Base-by-base conservation (phyloP, 2,888 invertebrate genomes). In the Hypsopygia costalis region DNA sequence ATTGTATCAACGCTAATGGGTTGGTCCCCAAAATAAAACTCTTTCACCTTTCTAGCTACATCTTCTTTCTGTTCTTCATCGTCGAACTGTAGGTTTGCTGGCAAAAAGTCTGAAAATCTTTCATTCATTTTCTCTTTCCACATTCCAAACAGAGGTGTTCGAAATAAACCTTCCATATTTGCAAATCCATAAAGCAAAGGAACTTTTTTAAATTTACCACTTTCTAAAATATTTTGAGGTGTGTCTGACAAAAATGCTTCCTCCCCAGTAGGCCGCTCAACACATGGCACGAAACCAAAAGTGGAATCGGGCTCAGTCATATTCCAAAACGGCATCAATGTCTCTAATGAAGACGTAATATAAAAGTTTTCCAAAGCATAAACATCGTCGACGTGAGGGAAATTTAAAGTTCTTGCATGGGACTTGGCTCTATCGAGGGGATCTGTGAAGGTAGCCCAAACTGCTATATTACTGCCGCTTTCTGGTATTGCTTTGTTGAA, bases 171-270 rank as follows among this genome's bases (percentile, higher is more conserved):
- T 41, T 74, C 72, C 66, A 69, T 64, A 2, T 62, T 50, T 8
- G 65, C 39, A 34, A 76, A 69, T 1, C 80, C 80, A 38, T 65
- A 69, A 3, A 79, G 42, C 22, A 72, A 46, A 0, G 79, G 79
- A 1, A 70, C 27, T 44, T 69, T 70, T 11, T 45, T 56, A 16
- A 61, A 70, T 7, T 56, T 46, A 0, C 62, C 60, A 8, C 49
- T 51, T 42, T 55, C 62, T 9, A 77, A 30, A 30, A 73, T 69
- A 43, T 53, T 62, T 3, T 62, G 9, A 1, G 78, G 77, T 7
- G 57, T 45, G 11, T 77, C 67, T 3, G 51, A 48, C 1, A 78
- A 43, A 39, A 78, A 63, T 1, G 41, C 44, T 44, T 58, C 60
- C n/a, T 54, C 51, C 6, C 48, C 52, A 0, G 49, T 49, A 28